Conservation (phyloP, 1,140 invertebrate species). For the Eueides isabella region DNA sequence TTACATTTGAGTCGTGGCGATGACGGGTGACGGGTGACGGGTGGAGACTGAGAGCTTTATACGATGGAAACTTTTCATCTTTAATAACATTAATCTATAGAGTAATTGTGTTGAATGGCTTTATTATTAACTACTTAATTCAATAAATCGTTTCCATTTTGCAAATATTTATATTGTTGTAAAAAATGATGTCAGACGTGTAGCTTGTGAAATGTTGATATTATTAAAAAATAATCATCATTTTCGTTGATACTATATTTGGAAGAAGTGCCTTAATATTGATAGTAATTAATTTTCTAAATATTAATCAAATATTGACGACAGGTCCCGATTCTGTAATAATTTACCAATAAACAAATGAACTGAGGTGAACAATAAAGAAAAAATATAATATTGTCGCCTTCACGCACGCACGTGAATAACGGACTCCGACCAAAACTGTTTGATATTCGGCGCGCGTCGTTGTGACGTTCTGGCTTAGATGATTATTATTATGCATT, state of each 20-base stretch:
- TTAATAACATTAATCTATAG: not conserved
- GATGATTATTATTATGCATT: not conserved
- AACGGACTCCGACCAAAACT: not conserved
- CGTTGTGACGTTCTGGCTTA: not conserved
- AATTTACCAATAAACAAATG: no score
- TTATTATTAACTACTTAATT: not conserved
- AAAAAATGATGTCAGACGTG: no score
- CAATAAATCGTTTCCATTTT: no score
- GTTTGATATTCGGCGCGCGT: not conserved
- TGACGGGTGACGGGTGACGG: not conserved
- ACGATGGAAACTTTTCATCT: not conserved
- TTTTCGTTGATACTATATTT: no score
- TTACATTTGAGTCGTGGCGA: not conserved
- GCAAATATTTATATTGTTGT: not conserved
- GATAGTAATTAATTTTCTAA: no score
- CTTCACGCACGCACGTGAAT: constrained; percentile 5
- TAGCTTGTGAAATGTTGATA: not conserved
- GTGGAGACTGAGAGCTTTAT: not conserved
- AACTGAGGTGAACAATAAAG: no score
- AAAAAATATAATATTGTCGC: no score
- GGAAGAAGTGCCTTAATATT: no score
- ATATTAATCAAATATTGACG: no score
- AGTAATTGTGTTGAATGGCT: not conserved
- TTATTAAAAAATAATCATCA: no score
- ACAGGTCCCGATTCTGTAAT: no score